phyloP scores from a whole-genome alignment of 2,113 vertebrate genomes.

The sheep (Ovis aries) region ARS-UI_Ramb_v3.0 NC_056056.1:120711001-120711500 shows the following conservation, averaged over 20 bases:
- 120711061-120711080: not conserved
- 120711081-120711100: not conserved
- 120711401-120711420: not conserved
- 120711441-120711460: not conserved
- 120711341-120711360: not conserved
- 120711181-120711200: not conserved
- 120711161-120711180: not conserved
- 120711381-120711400: not conserved
- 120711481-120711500: not conserved
- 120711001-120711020: not conserved
- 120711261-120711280: not conserved
- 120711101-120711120: not conserved
- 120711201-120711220: not conserved
- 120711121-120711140: not conserved
- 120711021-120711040: not conserved
- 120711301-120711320: not conserved
- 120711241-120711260: not conserved
- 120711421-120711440: not conserved
- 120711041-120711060: not conserved
- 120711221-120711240: too few relatives aligned
- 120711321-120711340: not conserved
- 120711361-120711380: not conserved
- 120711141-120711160: not conserved
- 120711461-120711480: not conserved
- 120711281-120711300: not conserved